Evolutionary conservation across 2,888 invertebrate genomes (phyloP), one percentile per base, ranked within the genome.

Genomic region (Tipula lateralis): DNA sequence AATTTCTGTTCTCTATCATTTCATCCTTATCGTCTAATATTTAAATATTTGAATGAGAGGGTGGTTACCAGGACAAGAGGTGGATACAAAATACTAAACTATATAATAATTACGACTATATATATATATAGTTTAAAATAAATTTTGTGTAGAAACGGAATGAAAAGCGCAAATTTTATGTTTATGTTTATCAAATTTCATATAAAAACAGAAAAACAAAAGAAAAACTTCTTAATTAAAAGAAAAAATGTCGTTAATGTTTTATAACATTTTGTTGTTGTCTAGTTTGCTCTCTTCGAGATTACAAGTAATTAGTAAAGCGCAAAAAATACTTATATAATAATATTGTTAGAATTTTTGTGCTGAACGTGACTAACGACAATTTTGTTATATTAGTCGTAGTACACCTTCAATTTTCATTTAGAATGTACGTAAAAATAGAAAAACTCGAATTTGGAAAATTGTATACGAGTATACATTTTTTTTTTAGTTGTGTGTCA

Each of bases 341-440:
- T 66, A 66, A 66, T 66, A 66, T 66, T 24, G 24, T 66, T 66
- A 24, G 66, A 24, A 66, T 66, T 66, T 32, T 66, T 66, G 24
- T 66, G 66, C 7, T 66, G 66, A 66, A 66, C 66, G 66, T 66
- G 66, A 66, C 66, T 66, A 66, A 66, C 66, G 66, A 24, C 66
- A 66, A 66, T 66, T 66, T 66, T 66, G 24, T 66, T 66, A 66
- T 24, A 66, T 66, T 66, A 24, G 24, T 19, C 24, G 66, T 44
- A 13, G n/a, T 66, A 66, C 66, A 66, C 66, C 66, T 24, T 24
- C 66, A 66, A 66, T 66, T 44, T 16, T 66, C 66, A 66, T 66
- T 66, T 66, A 24, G 66, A 66, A 32, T 66, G 24, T 24, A 66
- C 19, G 66, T 66, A 24, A 66, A 66, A 66, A 66, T 66, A 66